Evolutionary conservation across 2,888 invertebrate genomes (phyloP), one percentile per base, ranked within the genome.

Genomic region (Athalia cordata): DNA sequence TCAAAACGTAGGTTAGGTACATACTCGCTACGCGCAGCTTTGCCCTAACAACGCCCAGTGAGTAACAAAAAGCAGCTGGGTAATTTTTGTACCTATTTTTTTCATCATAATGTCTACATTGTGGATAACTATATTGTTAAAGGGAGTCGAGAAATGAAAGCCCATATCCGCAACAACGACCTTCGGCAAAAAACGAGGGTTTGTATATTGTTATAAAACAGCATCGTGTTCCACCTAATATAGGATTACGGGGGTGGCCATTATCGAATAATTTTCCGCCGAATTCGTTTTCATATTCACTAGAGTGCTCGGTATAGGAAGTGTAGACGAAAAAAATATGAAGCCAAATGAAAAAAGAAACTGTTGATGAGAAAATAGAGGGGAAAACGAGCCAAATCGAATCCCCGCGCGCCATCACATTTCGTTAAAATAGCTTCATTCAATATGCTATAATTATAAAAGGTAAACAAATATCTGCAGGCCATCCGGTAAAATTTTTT

Each of bases 261-360:
- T 72, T 72, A 72, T 72, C 72, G 72, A 72, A 72, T 72, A 57
- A 72, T 72, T 72, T 72, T 72, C 13, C 59, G 45, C 72, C 59
- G 59, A 72, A 72, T 59, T 72, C 57, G 59, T 72, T 72, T 72
- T 72, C 57, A 72, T 72, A 72, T 59, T 59, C 59, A 13, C 7
- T 45, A 57, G 59, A 72, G 72, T 57, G 47, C 72, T 59, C 45
- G 72, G 72, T 57, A 57, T 47, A 47, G 47, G 68, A 15, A 29
- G 5, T 29, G 29, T 4, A 11, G n/a, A 65, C 11, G n/a, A 61
- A 61, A 47, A 65, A 49, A 49, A 13, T n/a, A 15, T 59, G 9
- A 47, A 66, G 47, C 47, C n/a, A 8, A 59, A 13, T 59, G 45
- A 45, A 59, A 59, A 72, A 72, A 29, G 29, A 2, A 29, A 29